A percentile compares a stretch with the other conserved stretches of the same genome.
phyloP scores from a whole-genome alignment of 2,113 vertebrate genomes.

The Mormyrus iriodes region DNA sequence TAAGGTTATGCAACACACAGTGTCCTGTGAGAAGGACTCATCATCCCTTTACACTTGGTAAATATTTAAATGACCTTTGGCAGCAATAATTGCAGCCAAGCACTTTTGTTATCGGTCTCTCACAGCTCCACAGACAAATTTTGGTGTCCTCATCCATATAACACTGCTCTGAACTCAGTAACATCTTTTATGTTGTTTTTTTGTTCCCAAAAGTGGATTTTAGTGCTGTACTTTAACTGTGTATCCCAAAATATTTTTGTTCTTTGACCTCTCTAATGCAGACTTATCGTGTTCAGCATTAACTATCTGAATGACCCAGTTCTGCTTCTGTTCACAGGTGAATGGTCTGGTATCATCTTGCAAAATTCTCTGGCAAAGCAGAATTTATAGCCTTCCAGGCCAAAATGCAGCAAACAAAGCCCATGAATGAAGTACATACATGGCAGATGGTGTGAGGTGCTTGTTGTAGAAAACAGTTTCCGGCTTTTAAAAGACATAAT shows the following conservation, averaged over 20 bases:
- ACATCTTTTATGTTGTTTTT: not conserved
- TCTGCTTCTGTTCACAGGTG: not conserved
- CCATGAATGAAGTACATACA: not conserved
- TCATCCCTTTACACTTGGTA: not conserved
- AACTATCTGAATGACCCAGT: not conserved
- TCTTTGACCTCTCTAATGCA: not conserved
- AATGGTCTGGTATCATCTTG: not conserved
- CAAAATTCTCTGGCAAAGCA: not conserved
- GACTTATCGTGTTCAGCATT: not conserved
- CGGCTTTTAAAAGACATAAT: not conserved
- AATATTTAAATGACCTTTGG: not conserved
- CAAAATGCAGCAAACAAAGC: not conserved
- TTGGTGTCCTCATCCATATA: not conserved
- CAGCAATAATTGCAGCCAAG: not conserved
- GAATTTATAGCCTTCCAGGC: not conserved
- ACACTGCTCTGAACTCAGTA: not conserved
- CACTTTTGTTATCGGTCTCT: not conserved
- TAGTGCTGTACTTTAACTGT: not conserved
- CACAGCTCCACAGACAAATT: not conserved
- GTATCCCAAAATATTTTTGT: not conserved
- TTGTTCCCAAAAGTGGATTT: not conserved
- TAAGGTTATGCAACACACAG: not conserved
- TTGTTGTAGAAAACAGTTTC: not conserved
- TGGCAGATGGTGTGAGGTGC: not conserved
- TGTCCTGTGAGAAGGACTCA: not conserved